These are phyloP conservation scores for Cartodere bifasciata DNA, from an alignment of 2,888 invertebrate species.

Conservation along the genomic window DNA sequence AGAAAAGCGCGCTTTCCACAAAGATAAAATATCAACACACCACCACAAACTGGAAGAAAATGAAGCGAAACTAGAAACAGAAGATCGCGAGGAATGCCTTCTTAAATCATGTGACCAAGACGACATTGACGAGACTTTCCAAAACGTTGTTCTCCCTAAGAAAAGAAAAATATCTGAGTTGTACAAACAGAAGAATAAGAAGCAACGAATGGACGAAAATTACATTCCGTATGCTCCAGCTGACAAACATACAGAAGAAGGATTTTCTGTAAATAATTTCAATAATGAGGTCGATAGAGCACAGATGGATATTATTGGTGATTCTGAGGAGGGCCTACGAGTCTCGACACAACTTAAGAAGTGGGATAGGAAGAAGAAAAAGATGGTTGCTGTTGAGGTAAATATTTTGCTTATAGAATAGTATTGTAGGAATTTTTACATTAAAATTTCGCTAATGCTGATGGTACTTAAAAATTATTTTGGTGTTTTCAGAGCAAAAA, in stretches of 20 bases:
- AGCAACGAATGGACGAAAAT: slow-evolving; percentile 58
- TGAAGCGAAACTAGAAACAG: too few species aligned
- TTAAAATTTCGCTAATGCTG: too few species aligned
- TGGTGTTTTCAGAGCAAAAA: slow-evolving; percentile 37
- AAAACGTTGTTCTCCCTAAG: slow-evolving; percentile 41
- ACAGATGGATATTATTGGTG: slow-evolving; percentile 73
- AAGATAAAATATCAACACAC: slow-evolving; percentile 41
- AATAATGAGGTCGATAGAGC: slow-evolving; percentile 65
- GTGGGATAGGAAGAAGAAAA: slow-evolving; percentile 95
- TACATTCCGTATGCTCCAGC: slow-evolving; percentile 77
- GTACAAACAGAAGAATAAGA: slow-evolving; percentile 46
- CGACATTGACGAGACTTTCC: slow-evolving; percentile 45
- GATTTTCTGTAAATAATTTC: slow-evolving; percentile 72
- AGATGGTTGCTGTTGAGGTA: slow-evolving; percentile 59
- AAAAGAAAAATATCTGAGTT: slow-evolving; percentile 43
- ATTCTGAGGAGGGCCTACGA: slow-evolving; percentile 55
- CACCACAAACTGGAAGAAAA: slow-evolving; percentile 33
- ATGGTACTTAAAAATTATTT: too few species aligned
- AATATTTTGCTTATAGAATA: too few species aligned
- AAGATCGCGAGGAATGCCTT: too few species aligned
- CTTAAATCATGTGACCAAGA: slow-evolving; percentile 40
- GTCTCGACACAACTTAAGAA: slow-evolving; percentile 50
- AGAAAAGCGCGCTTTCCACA: slow-evolving; percentile 64
- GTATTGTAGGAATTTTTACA: too few species aligned
- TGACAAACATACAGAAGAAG: slow-evolving; percentile 75